Evolutionary conservation across 2,797 vertebrate genomes (phyloP).

Genomic region (Miichthys miiuy): DNA sequence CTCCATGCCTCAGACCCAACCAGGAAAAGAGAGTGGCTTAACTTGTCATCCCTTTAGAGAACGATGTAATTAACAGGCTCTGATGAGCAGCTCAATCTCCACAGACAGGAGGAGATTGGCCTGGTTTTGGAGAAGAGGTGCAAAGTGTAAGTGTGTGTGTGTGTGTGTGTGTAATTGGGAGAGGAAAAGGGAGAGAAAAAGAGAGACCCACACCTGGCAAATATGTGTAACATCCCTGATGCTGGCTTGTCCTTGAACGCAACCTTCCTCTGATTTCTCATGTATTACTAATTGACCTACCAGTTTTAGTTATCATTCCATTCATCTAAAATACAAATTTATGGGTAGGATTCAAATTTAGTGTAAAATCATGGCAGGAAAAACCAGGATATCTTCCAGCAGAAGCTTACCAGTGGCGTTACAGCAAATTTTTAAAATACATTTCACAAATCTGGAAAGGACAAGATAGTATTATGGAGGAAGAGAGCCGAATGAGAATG

Average conservation of each 20-base stretch:
- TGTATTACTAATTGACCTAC: constrained; percentile 21
- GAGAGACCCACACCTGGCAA: constrained; percentile 41
- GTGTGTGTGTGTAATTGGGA: background rate
- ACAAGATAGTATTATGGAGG: constrained; percentile 13
- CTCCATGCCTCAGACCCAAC: constrained; percentile 61
- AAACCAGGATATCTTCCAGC: constrained; percentile 5
- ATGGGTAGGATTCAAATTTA: background rate
- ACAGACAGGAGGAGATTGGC: constrained; percentile 76
- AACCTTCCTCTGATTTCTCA: constrained; percentile 53
- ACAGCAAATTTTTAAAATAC: constrained; percentile 15
- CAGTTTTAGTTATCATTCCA: constrained; percentile 20
- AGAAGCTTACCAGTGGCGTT: constrained; percentile 9
- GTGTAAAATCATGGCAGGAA: constrained; percentile 18
- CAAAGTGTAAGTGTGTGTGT: constrained; percentile 21
- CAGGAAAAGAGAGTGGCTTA: constrained; percentile 73
- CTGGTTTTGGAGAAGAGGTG: constrained; percentile 65
- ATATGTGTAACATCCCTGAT: constrained; percentile 41
- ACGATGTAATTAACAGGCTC: constrained; percentile 80
- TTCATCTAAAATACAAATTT: constrained; percentile 29
- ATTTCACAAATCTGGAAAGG: constrained; percentile 21
- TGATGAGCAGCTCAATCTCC: constrained; percentile 80
- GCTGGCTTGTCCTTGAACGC: constrained; percentile 56
- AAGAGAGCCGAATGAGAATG: constrained; percentile 6
- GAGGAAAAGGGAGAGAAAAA: background rate
- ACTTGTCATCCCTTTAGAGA: constrained; percentile 82